phyloP scores from a whole-genome alignment of 2,113 vertebrate genomes.

The Perca schrenkii region DNA sequence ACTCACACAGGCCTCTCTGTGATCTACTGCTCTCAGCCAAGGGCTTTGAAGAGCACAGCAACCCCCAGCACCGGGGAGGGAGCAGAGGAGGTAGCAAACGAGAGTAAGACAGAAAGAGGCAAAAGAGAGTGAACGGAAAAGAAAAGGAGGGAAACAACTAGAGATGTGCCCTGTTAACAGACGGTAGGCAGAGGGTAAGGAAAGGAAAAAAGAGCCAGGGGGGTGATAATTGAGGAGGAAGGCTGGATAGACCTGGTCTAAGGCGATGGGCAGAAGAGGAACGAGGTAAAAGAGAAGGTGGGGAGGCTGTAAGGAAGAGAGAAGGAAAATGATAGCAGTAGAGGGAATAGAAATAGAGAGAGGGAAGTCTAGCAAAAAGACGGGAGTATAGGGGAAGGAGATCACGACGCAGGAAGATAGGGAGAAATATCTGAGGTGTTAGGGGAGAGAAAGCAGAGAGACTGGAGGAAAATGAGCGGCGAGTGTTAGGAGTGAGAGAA shows the following conservation, averaged over 20 bases:
- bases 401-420: slow-evolving; percentile 11
- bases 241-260: slow-evolving; percentile 26
- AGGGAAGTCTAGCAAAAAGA: slow-evolving; percentile 1
- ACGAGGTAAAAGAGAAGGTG: neutral
- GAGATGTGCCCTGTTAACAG: slow-evolving; percentile 30
- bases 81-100: slow-evolving; percentile 42
- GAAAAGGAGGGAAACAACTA: slow-evolving; percentile 30
- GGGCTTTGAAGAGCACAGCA: slow-evolving; percentile 83
- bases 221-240: slow-evolving; percentile 4
- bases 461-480: slow-evolving; percentile 54
- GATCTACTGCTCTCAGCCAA: slow-evolving; percentile 83
- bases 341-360: slow-evolving; percentile 25
- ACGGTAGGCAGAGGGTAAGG: slow-evolving; percentile 14
- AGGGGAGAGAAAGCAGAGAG: slow-evolving; percentile 25
- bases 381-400: neutral
- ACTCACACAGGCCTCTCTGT: slow-evolving; percentile 81
- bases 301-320: neutral
- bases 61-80: slow-evolving; percentile 35
- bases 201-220: slow-evolving; percentile 34
- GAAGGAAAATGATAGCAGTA: neutral
- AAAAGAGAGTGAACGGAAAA: slow-evolving; percentile 11
- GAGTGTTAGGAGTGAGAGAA: slow-evolving; percentile 29
- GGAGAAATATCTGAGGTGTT: slow-evolving; percentile 43
- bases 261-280: neutral
- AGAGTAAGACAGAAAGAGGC: slow-evolving; percentile 28